Evolutionary conservation across 2,113 vertebrate genomes (phyloP).

Genomic region (Menura novaehollandiae): DNA sequence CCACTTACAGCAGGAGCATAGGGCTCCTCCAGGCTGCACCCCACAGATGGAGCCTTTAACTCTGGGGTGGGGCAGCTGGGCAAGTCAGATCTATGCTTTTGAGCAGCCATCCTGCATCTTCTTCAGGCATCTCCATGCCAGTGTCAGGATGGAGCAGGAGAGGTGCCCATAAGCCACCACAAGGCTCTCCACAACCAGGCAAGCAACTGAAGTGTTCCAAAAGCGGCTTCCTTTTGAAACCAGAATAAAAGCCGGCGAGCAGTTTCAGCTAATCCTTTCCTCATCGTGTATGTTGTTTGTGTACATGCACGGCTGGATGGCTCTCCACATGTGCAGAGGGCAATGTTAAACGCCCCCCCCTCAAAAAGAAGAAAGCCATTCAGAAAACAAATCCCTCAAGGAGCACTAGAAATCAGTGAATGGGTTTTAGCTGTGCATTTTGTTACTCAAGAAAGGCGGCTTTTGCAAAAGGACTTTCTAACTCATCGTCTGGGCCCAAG

Average conservation of each 20-base stretch:
- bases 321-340: background rate
- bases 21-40: background rate
- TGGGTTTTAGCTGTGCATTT: background rate
- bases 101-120: background rate
- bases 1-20: background rate
- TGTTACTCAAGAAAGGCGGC: background rate
- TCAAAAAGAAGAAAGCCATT: background rate
- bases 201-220: background rate
- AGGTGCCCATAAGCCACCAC: background rate
- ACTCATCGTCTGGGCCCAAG: background rate
- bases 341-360: background rate
- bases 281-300: rapidly evolving
- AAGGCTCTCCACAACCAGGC: background rate
- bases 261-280: background rate
- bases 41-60: background rate
- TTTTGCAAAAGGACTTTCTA: slow-evolving; percentile 52
- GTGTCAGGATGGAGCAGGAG: rapidly evolving
- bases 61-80: background rate
- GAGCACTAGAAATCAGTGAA: background rate
- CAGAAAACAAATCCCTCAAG: background rate
- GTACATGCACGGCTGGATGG: background rate
- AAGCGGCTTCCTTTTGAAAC: background rate
- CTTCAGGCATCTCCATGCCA: background rate
- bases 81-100: background rate
- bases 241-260: background rate